These are phyloP conservation scores for Sprattus sprattus DNA, from an alignment of 2,113 vertebrate genomes.

Conservation along the genomic window DNA sequence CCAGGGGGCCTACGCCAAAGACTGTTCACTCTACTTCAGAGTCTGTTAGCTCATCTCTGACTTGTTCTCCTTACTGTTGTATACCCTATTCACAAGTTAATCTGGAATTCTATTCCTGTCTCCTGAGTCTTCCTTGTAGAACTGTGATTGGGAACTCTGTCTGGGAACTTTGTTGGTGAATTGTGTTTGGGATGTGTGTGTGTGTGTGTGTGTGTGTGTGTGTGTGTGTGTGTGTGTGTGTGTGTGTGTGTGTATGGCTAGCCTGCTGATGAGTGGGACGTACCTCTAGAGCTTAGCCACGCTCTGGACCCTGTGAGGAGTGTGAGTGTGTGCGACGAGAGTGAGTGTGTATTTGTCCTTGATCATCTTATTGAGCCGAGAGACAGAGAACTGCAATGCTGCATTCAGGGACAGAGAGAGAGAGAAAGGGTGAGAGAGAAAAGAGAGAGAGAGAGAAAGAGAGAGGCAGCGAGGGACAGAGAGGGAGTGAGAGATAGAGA, in stretches of 20 bases:
- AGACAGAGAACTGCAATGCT: not conserved
- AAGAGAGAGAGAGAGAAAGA: not conserved
- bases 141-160: too few species aligned
- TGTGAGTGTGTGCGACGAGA: not conserved
- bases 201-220: slow-evolving; percentile 26
- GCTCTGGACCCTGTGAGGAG: too few species aligned
- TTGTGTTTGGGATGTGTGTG: too few species aligned
- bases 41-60: too few species aligned
- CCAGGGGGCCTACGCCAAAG: too few species aligned
- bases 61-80: too few species aligned
- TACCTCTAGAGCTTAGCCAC: not conserved
- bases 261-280: not conserved
- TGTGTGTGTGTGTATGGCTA: not conserved
- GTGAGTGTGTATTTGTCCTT: slow-evolving; percentile 38
- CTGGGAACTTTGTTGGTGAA: too few species aligned
- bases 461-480: not conserved
- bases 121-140: too few species aligned
- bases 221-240: slow-evolving; percentile 9
- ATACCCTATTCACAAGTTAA: too few species aligned
- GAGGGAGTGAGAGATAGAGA: not conserved
- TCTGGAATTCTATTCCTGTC: too few species aligned
- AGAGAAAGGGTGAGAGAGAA: not conserved
- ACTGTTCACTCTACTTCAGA: too few species aligned
- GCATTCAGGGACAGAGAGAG: not conserved
- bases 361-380: slow-evolving; percentile 35